These are phyloP conservation scores for Centropristis striata DNA, from an alignment of 2,113 vertebrate genomes.

Conservation along the genomic window DNA sequence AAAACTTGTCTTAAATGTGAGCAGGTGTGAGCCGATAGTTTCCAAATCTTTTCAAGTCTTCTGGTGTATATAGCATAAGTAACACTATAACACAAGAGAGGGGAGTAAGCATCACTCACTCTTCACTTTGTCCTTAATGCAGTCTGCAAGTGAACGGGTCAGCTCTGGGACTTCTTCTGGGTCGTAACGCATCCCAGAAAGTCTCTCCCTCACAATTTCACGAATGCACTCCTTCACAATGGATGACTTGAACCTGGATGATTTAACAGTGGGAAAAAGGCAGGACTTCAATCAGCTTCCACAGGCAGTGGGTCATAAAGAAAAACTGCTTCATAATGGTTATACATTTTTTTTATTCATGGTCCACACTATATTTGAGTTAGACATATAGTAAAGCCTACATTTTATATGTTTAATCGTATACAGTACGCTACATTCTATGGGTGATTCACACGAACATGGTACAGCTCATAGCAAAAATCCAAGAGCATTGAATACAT, in stretches of 20 bases:
- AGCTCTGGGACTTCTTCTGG: slow-evolving; percentile 87
- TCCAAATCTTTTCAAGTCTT: too few relatives aligned
- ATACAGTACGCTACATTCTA: neutral
- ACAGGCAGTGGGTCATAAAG: neutral
- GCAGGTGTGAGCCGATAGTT: too few relatives aligned
- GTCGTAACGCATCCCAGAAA: slow-evolving; percentile 85
- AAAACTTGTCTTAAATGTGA: too few relatives aligned
- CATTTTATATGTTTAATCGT: neutral
- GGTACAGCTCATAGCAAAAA: too few relatives aligned
- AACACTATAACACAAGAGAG: neutral
- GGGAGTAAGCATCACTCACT: slow-evolving; percentile 76
- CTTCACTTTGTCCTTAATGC: slow-evolving; percentile 92
- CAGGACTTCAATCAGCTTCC: neutral
- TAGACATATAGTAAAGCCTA: neutral
- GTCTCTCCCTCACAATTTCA: slow-evolving; percentile 88
- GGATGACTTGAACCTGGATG: slow-evolving; percentile 89
- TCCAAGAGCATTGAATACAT: too few relatives aligned
- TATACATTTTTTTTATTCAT: neutral
- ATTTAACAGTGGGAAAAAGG: neutral
- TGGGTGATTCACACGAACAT: too few relatives aligned
- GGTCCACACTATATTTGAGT: neutral
- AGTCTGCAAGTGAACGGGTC: slow-evolving; percentile 87
- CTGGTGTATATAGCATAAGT: too few relatives aligned
- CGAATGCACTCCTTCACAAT: slow-evolving; percentile 91
- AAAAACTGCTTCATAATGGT: neutral